Evolutionary conservation across 1,140 invertebrate species (phyloP).

Genomic region (Eueides isabella): DNA sequence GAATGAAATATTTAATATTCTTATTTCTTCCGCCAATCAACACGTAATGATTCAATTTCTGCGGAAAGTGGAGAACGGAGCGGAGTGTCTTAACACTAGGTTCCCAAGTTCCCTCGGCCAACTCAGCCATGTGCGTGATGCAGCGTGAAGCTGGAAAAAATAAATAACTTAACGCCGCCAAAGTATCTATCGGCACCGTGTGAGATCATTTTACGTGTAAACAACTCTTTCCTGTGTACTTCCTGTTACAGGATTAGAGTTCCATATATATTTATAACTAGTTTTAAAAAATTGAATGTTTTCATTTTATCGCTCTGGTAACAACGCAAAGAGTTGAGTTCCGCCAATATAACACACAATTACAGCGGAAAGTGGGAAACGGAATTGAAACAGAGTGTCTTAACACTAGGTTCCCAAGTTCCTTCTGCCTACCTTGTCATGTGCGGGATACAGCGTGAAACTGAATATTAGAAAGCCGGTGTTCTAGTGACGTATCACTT

Average conservation of each 20-base stretch:
- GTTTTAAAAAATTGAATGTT: neutral
- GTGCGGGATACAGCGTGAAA: neutral
- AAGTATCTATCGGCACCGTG: slow-evolving; percentile 18
- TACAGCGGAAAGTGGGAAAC: neutral
- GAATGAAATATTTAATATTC: too few species aligned
- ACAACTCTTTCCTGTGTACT: slow-evolving; percentile 20
- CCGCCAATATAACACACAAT: neutral
- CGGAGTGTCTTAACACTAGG: too few species aligned
- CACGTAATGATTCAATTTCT: too few species aligned
- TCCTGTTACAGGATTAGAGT: slow-evolving; percentile 15
- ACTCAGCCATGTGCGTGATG: too few species aligned
- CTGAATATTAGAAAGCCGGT: neutral
- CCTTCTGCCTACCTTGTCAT: neutral
- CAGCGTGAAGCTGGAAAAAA: too few species aligned
- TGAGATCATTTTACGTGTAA: slow-evolving; percentile 6
- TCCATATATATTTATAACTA: neutral
- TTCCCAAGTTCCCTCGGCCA: too few species aligned
- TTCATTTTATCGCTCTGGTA: neutral
- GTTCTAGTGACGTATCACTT: too few species aligned
- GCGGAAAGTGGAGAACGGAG: too few species aligned
- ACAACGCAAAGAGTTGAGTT: neutral
- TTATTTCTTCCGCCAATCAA: too few species aligned
- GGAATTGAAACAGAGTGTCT: neutral
- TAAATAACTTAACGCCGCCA: slow-evolving; percentile 1
- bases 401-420: neutral